Evolutionary conservation across 2,888 invertebrate genomes (phyloP).

Genomic region (Ichneumoninae sp.): DNA sequence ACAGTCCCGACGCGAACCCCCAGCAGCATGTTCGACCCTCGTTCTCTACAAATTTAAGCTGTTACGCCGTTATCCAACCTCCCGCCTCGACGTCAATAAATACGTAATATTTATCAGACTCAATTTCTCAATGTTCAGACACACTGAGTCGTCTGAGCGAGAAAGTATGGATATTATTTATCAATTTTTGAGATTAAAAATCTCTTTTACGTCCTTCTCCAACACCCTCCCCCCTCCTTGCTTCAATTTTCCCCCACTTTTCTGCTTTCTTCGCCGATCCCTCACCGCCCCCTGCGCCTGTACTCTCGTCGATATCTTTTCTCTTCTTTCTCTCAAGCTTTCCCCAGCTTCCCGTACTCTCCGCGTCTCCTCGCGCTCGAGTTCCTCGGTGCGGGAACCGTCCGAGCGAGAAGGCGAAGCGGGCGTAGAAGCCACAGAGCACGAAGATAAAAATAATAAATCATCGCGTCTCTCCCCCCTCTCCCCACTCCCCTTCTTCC

Average conservation of each 20-base stretch:
- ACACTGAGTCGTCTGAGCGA: neutral
- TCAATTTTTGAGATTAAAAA: slow-evolving; percentile 3
- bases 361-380: slow-evolving; percentile 67
- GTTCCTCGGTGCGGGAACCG: slow-evolving; percentile 66
- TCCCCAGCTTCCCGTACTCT: slow-evolving; percentile 31
- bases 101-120: neutral
- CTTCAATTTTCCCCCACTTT: slow-evolving; percentile 2
- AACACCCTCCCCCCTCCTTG: neutral
- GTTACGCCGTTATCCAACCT: neutral
- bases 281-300: slow-evolving; percentile 16
- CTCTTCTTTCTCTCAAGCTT: slow-evolving; percentile 41
- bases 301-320: slow-evolving; percentile 11
- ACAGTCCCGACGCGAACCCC: neutral
- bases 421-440: slow-evolving; percentile 59
- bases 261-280: slow-evolving; percentile 42
- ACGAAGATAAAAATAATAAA: slow-evolving; percentile 83
- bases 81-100: neutral
- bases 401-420: slow-evolving; percentile 60
- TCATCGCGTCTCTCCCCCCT: slow-evolving; percentile 74
- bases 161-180: neutral
- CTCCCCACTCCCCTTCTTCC: slow-evolving; percentile 24
- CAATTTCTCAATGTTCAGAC: neutral
- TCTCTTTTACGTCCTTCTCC: neutral
- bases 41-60: neutral
- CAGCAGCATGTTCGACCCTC: neutral